Base-by-base conservation (phyloP, 2,113 vertebrate species). In the Gobiocypris rarus region DNA sequence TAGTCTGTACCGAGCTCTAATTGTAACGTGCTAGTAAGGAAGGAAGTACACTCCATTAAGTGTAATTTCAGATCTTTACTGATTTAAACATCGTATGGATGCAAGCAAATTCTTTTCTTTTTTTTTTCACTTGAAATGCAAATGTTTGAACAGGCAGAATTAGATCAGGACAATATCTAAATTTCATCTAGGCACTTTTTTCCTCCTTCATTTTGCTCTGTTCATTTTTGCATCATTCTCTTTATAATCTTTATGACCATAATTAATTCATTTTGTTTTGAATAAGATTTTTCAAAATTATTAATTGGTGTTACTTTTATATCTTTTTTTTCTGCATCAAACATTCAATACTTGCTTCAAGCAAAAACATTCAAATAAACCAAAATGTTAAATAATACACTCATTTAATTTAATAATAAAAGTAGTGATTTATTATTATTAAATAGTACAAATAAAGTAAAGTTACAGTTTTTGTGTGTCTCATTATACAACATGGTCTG, bases 1-100 rank as follows among this genome's bases (percentile, higher is more conserved):
- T 59, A 59, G 75, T 59, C 13, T 78, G 56, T 17, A 78, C n/a
- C 56, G 38, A 78, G 76, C 56, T 78, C n/a, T 34, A 61, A 45
- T 45, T 78, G 43, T 45, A 45, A 45, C 2, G 17, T 2, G 58
- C 9, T n/a, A 6, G 4, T 9, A 26, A 59, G 52, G 17, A 69
- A 26, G 76, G 71, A 61, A 41, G 56, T 45, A 45, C 34, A 26
- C 56, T 78, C 14, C 13, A 24, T 59, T 78, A 78, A 17, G 19
- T 17, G 56, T 78, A 10, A 73, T 45, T 31, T 28, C 19, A 48
- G 52, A 48, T 48, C 9, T 31, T 24, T 45, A 13, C 13, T 63
- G 38, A 75, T 59, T 50, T 14, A 73, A 43, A 59, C 41, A 75
- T 73, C 38, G 34, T 34, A 31, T 31, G 8, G 52, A 43, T 61